Percentiles rank a stretch among this genome's conserved stretches.
phyloP scores from a whole-genome alignment of 2,113 vertebrate species.

The Vombatus ursinus region DNA sequence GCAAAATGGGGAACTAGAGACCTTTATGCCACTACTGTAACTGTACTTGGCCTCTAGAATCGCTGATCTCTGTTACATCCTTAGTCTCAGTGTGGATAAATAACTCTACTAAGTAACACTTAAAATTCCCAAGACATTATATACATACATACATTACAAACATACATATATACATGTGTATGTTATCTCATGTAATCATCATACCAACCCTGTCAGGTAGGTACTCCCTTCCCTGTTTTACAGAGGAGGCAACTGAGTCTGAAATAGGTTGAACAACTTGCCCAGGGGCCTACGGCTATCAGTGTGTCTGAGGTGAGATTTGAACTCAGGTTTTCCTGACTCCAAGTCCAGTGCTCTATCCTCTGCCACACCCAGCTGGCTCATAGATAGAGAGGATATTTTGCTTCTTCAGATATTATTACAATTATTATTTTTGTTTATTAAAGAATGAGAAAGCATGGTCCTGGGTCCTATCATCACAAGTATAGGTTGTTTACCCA shows the following conservation, averaged over 20 bases:
- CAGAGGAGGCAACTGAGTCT: not conserved
- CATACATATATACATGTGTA: too few relatives aligned
- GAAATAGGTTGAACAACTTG: not conserved
- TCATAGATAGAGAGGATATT: not conserved
- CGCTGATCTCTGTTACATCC: not conserved
- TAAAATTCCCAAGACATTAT: not conserved
- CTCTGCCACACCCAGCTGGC: not conserved
- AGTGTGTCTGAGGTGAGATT: not conserved
- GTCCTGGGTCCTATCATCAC: not conserved
- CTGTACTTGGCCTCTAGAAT: not conserved
- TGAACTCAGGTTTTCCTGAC: not conserved
- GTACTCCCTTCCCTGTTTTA: not conserved
- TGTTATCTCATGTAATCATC: not conserved
- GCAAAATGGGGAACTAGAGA: not conserved
- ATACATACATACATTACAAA: too few relatives aligned
- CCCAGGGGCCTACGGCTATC: not conserved
- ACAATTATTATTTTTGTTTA: not conserved
- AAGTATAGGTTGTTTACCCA: not conserved
- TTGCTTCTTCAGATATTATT: not conserved
- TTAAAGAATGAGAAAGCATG: not conserved
- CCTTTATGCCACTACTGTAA: not conserved
- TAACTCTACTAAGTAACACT: not conserved
- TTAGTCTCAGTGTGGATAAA: not conserved
- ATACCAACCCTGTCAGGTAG: not conserved
- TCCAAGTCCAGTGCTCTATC: not conserved